These are phyloP conservation scores for Leptothorax acervorum DNA, from an alignment of 2,888 invertebrate genomes.

Conservation along the genomic window DNA sequence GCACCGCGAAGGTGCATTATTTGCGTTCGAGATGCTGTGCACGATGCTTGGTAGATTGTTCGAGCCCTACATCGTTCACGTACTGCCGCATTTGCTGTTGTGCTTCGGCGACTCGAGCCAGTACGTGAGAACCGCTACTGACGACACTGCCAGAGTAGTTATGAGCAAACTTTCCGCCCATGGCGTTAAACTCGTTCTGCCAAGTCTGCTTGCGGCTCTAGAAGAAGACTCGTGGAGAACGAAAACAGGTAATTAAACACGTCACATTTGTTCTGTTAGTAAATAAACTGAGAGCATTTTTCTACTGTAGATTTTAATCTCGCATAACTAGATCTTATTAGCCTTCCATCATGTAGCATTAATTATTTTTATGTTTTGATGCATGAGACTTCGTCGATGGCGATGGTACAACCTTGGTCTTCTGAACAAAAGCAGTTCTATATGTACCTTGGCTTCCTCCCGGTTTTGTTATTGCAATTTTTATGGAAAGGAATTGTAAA, in stretches of 20 bases:
- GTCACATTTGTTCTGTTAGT: not conserved
- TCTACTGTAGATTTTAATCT: not conserved
- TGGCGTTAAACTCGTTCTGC: conserved; percentile 98
- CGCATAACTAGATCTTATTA: not conserved
- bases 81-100: conserved; percentile 96
- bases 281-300: not conserved
- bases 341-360: not conserved
- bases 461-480: not conserved
- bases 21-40: conserved; percentile 99
- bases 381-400: not conserved
- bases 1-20: conserved; percentile 97
- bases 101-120: conserved; percentile 98
- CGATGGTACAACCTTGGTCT: not conserved
- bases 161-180: conserved; percentile 98
- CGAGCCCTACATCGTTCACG: conserved; percentile 99
- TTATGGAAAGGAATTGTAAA: not conserved
- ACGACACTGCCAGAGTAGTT: conserved; percentile 98
- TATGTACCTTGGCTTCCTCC: not conserved
- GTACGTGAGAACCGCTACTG: conserved; percentile 98
- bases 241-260: conserved; percentile 90
- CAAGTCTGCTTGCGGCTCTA: conserved; percentile 95
- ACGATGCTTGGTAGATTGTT: conserved; percentile 97
- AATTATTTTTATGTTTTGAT: not conserved
- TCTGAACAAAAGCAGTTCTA: not conserved
- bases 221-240: conserved; percentile 99